These are phyloP conservation scores for Coracopsis vasa DNA, from an alignment of 2,113 vertebrate genomes.

Conservation along the genomic window DNA sequence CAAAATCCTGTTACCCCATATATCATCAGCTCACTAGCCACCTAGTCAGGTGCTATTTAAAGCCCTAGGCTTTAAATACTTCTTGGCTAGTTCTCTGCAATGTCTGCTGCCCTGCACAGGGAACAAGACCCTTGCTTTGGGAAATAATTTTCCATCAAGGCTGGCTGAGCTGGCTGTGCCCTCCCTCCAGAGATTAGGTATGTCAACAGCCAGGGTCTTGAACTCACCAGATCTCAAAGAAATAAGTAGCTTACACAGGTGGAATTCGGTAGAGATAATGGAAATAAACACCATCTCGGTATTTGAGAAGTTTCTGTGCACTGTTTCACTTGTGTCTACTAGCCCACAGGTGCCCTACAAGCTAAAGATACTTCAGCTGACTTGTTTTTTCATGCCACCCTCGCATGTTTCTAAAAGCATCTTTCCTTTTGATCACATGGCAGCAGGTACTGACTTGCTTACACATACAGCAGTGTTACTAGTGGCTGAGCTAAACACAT, in stretches of 20 bases:
- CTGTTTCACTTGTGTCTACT: background rate
- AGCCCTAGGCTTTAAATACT: background rate
- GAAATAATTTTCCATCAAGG: background rate
- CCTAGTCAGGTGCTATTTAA: background rate
- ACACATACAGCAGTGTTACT: background rate
- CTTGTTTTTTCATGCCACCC: slow-evolving; percentile 12
- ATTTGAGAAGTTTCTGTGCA: background rate
- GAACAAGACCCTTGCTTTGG: background rate
- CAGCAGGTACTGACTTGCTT: slow-evolving; percentile 32
- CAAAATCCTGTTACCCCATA: background rate
- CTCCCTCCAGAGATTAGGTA: background rate
- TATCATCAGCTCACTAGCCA: background rate
- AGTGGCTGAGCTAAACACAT: background rate
- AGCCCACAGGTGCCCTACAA: background rate
- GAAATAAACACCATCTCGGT: background rate
- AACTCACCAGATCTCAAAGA: background rate
- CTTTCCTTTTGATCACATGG: slow-evolving; percentile 14
- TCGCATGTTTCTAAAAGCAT: slow-evolving; percentile 26
- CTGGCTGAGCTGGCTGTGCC: background rate
- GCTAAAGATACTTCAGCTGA: background rate
- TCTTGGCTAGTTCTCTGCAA: background rate
- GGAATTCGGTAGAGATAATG: background rate
- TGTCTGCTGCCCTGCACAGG: background rate
- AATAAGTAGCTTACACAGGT: background rate
- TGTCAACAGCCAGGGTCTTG: background rate